A percentile compares a stretch with the other conserved stretches of the same genome.
phyloP scores from a whole-genome alignment of 2,797 vertebrate genomes.

The Gila robusta region DNA sequence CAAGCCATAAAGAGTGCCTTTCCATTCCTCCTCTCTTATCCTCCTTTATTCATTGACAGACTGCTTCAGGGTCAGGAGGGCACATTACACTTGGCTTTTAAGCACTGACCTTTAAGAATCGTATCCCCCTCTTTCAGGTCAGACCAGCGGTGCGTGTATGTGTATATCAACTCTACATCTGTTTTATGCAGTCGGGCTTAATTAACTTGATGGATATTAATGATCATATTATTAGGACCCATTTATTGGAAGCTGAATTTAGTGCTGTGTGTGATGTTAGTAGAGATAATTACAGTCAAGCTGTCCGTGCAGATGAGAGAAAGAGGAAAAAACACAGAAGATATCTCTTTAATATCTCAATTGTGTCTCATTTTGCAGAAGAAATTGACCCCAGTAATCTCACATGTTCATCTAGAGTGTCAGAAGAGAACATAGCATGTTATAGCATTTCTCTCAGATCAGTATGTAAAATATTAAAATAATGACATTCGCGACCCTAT shows the following conservation, averaged over 20 bases:
- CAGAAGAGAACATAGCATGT: background rate
- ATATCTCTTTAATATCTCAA: background rate
- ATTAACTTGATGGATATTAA: constrained; percentile 29
- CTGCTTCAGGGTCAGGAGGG: constrained; percentile 1
- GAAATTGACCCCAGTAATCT: background rate
- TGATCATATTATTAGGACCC: background rate
- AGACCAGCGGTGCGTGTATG: background rate
- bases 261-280: constrained; percentile 9
- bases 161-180: background rate
- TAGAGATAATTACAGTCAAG: constrained; percentile 1
- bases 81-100: constrained; percentile 21
- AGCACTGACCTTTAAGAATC: background rate
- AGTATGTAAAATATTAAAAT: background rate
- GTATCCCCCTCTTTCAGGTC: background rate
- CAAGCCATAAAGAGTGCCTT: constrained; percentile 17
- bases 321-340: background rate
- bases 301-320: background rate
- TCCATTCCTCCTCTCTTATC: background rate
- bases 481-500: background rate
- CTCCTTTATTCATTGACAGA: background rate
- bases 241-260: constrained; percentile 23
- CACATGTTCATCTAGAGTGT: background rate
- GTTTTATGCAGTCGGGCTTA: background rate
- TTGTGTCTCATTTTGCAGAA: background rate
- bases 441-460: background rate